phyloP scores from a whole-genome alignment of 2,797 vertebrate genomes.

The Rhabdophis nuchalis region DNA sequence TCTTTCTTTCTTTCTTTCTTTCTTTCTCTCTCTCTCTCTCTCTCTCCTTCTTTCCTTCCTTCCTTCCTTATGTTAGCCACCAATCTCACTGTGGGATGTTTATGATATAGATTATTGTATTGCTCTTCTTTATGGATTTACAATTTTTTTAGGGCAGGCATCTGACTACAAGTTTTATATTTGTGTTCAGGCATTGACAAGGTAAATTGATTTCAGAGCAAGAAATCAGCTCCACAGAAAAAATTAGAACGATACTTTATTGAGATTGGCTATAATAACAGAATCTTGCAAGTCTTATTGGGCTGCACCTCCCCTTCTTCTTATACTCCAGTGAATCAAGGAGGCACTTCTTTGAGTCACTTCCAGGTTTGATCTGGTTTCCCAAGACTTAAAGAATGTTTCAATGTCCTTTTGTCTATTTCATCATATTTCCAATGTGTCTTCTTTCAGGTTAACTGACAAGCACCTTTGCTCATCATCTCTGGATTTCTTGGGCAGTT shows the following conservation, averaged over 20 bases:
- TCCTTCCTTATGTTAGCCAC: neutral
- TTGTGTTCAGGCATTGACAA: neutral
- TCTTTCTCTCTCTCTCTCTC: too few species aligned
- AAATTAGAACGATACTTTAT: neutral
- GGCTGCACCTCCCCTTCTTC: neutral
- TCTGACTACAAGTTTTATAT: neutral
- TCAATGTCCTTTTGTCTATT: neutral
- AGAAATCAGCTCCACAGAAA: neutral
- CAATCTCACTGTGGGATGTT: neutral
- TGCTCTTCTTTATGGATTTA: neutral
- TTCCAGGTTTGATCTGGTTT: neutral
- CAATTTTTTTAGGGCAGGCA: neutral
- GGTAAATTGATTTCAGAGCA: neutral
- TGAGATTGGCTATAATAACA: neutral
- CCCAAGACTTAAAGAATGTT: neutral
- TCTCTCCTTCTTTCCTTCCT: too few species aligned
- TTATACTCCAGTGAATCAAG: neutral
- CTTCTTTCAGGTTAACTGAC: neutral
- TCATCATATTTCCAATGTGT: neutral
- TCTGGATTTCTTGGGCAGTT: neutral
- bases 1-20: too few species aligned
- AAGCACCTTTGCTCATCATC: neutral
- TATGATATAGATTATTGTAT: neutral
- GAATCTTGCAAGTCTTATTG: neutral
- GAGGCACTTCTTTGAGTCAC: neutral